phyloP scores from a whole-genome alignment of 2,888 invertebrate species.

The Apoda limacodes region DNA sequence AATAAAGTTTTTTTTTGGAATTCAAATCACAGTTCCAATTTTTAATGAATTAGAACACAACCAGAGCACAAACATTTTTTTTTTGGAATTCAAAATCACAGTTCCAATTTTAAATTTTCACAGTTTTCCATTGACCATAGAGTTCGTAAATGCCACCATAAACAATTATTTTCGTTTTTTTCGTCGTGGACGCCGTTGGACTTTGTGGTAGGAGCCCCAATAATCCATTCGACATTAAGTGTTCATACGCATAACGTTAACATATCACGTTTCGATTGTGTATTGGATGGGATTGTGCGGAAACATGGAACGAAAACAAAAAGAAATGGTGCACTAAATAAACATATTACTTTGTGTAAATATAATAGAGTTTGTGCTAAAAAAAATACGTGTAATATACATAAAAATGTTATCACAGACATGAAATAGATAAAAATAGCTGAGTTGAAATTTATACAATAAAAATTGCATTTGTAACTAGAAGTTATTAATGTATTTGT shows the following conservation, averaged over 20 bases:
- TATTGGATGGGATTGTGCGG: slow-evolving; percentile 64
- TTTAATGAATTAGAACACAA: slow-evolving; percentile 18
- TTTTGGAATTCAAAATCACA: slow-evolving; percentile 43
- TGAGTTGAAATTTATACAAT: too few relatives aligned
- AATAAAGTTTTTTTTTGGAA: slow-evolving; percentile 11
- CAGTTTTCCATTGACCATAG: slow-evolving; percentile 23
- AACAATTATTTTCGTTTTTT: slow-evolving; percentile 63
- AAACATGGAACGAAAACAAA: slow-evolving; percentile 68
- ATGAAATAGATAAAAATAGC: too few relatives aligned
- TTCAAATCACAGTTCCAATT: slow-evolving; percentile 13
- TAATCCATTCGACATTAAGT: slow-evolving; percentile 46
- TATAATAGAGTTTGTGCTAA: slow-evolving; percentile 28
- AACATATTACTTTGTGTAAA: slow-evolving; percentile 42
- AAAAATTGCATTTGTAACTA: too few relatives aligned
- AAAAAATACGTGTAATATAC: slow-evolving; percentile 21
- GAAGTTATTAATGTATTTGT: too few relatives aligned
- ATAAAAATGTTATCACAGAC: slow-evolving; percentile 11
- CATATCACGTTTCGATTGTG: slow-evolving; percentile 36
- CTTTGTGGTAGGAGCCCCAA: slow-evolving; percentile 61
- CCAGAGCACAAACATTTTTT: slow-evolving; percentile 18
- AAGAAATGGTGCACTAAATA: slow-evolving; percentile 69
- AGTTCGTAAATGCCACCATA: slow-evolving; percentile 28
- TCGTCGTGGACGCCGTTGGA: slow-evolving; percentile 66
- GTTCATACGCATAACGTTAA: slow-evolving; percentile 34
- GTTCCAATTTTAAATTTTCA: slow-evolving; percentile 43